phyloP scores from a whole-genome alignment of 1,140 invertebrate genomes.

The Saccostrea echinata region DNA sequence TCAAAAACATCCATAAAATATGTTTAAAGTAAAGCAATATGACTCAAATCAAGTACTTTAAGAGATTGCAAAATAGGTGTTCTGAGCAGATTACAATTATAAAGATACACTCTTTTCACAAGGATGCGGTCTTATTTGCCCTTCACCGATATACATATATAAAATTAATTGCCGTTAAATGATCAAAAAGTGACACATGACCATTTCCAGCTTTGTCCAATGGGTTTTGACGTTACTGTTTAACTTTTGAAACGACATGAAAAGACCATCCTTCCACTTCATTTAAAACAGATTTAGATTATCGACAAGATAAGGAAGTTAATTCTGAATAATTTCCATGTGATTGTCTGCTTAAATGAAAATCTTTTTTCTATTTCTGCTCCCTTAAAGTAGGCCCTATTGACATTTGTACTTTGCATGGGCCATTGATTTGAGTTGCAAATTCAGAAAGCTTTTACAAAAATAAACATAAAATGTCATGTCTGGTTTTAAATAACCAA shows the following conservation, averaged over 20 bases:
- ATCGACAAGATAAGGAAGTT: constrained; percentile 2
- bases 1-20: too few relatives aligned
- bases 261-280: constrained; percentile 7
- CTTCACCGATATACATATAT: too few relatives aligned
- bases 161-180: not conserved
- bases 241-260: not conserved
- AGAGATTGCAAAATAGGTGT: too few relatives aligned
- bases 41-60: too few relatives aligned
- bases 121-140: too few relatives aligned
- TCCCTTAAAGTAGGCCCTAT: not conserved
- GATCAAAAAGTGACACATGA: not conserved
- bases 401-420: constrained; percentile 22
- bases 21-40: too few relatives aligned
- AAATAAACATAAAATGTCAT: constrained; percentile 30
- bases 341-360: constrained; percentile 5
- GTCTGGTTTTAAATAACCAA: constrained; percentile 18
- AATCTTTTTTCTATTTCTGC: not conserved
- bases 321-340: constrained; percentile 12
- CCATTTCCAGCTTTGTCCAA: not conserved
- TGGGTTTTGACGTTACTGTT: not conserved
- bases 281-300: constrained; percentile 26
- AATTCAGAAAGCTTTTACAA: constrained; percentile 33
- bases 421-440: constrained; percentile 14
- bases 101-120: too few relatives aligned
- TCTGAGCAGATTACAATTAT: too few relatives aligned